Base-by-base conservation (phyloP, 2,888 invertebrate species). In the Drosophila nigricruria region DNA sequence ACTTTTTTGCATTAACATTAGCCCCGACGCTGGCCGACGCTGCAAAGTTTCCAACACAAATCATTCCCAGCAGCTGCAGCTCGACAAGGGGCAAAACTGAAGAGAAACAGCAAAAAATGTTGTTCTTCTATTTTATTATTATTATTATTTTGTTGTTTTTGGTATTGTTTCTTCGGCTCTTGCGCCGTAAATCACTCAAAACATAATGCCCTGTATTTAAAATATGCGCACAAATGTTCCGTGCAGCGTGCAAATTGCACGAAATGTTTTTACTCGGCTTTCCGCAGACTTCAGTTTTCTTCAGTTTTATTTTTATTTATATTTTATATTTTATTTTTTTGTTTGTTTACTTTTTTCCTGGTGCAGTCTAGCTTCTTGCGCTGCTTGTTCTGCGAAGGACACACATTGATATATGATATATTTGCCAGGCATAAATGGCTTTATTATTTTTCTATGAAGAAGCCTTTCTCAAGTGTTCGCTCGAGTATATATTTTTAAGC, bases 121-220 rank as follows among this genome's bases (percentile, higher is more conserved):
- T 32, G 57, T 43, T 62, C 45, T 62, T 67, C 42, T 58, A 58
- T 56, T 36, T 47, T 52, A 62, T 62, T 69, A 40, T 53, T 52
- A 18, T 49, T 66, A 42, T 40, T 42, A 20, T 20, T 6, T 43
- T 6, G 45, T 40, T 54, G 27, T 54, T 42, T 62, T 58, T 43
- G 57, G 45, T 65, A 73, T 81, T 81, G 78, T 78, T 80, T 72
- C 52, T 69, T 60, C 43, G 23, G 63, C 42, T 54, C 64, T 47
- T 57, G 59, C 61, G 69, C 74, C 77, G 81, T 84, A 84, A 84
- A 84, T 84, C 83, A 84, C 84, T 86, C 87, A 83, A 75, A 83
- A 81, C 77, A 83, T 84, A 84, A 84, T 84, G 83, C 87, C 57
- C 70, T 78, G 85, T 83, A 78, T 82, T 83, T 85, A 83, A 83